A percentile compares a stretch with the other conserved stretches of the same genome.
Evolutionary conservation across 2,797 vertebrate genomes (phyloP).

Genomic region (Furcifer pardalis): DNA sequence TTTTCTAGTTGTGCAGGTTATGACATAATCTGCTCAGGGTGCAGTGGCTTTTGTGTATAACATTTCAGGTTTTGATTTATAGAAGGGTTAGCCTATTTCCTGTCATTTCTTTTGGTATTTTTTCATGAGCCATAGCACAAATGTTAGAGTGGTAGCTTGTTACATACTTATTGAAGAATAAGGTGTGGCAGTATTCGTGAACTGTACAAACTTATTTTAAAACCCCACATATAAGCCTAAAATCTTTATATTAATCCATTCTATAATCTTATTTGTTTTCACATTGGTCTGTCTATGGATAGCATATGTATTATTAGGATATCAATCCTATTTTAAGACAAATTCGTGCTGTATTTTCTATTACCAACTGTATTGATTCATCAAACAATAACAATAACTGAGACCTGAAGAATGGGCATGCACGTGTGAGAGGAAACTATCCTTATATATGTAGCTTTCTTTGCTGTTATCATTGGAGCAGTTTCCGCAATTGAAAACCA

Average conservation of each 20-base stretch:
- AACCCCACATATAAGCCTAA: slow-evolving; percentile 4
- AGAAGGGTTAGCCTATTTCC: slow-evolving; percentile 9
- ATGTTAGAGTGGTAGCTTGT: slow-evolving; percentile 15
- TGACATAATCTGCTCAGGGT: slow-evolving; percentile 3
- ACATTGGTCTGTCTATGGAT: not conserved
- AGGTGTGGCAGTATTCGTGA: not conserved
- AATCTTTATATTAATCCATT: not conserved
- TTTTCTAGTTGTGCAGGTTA: not conserved
- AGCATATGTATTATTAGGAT: slow-evolving; percentile 1
- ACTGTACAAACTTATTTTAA: slow-evolving; percentile 15
- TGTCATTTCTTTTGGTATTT: slow-evolving; percentile 23
- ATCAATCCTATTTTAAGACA: slow-evolving; percentile 34
- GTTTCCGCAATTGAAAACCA: not conserved
- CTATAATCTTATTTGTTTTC: not conserved
- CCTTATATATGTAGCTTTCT: no score
- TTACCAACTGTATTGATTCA: not conserved
- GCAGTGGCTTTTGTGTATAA: not conserved
- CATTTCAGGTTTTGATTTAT: slow-evolving; percentile 20
- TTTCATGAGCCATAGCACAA: not conserved
- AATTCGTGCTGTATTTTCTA: slow-evolving; percentile 36
- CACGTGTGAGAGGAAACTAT: not conserved
- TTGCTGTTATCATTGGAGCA: not conserved
- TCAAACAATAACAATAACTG: not conserved
- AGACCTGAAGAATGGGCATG: not conserved
- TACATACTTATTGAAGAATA: slow-evolving; percentile 10